Evolutionary conservation across 2,113 vertebrate genomes (phyloP), one percentile per base, ranked within the genome.

Genomic region (Varanus komodoensis): DNA sequence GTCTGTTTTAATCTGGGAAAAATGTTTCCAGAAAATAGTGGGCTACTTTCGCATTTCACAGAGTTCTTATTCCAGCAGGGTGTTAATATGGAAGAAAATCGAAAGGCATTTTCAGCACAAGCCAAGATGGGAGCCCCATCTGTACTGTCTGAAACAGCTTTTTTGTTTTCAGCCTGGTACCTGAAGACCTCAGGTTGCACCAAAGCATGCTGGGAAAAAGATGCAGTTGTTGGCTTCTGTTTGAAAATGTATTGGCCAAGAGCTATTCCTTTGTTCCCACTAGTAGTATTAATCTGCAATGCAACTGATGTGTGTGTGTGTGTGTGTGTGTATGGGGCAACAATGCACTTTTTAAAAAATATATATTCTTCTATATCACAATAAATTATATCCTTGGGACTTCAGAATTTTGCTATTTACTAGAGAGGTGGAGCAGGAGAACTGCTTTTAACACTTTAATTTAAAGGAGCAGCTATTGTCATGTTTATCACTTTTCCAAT

Each of bases 401-500:
- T 91, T 87, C 94, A 96, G 94, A 90, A 91, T 93, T 93, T 91
- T 88, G 80, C 48, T 91, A 94, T 94, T 92, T 95, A 90, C 69
- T 32, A 82, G n/a, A 87, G n/a, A 84, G 78, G 25, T 9, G 61
- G 61, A 19, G 61, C 15, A 19, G 11, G 57, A 15, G 84, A 91
- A 0, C 50, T 69, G 0, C 87, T 44, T 79, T 95, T 94, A 94
- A 87, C 52, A 86, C 44, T 93, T 92, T 95, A 94, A 94, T 95
- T 93, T 93, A 96, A 96, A 93, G 93, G 93, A 82, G 82, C 91
- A 91, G 80, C 91, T 93, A 94, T 94, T 95, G 93, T 94, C 80
- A 94, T 91, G 91, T 95, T 96, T 93, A 95, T 95, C 94, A 92
- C 44, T 94, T 92, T 94, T 92, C 94, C 95, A 95, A 92, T 95